Percentiles rank a stretch among this genome's conserved stretches.
These are phyloP conservation scores for Tubulanus polymorphus DNA, from an alignment of 2,888 invertebrate genomes.

Conservation along the genomic window DNA sequence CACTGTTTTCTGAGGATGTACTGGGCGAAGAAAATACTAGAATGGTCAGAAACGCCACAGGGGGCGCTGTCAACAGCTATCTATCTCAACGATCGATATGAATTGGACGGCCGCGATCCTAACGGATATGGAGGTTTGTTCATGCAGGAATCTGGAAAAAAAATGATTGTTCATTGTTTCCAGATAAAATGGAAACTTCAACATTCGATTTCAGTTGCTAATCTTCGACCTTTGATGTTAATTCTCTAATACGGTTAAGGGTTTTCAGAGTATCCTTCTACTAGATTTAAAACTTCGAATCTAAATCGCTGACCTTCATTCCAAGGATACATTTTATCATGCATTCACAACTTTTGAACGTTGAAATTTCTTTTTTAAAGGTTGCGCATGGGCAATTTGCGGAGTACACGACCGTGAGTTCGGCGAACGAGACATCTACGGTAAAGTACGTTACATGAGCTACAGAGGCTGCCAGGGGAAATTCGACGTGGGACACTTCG, in stretches of 20 bases:
- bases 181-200: no score
- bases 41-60: constrained; percentile 63
- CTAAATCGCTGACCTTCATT: no score
- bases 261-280: no score
- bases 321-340: no score
- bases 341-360: no score
- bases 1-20: not conserved
- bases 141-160: no score
- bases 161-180: no score
- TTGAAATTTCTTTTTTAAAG: no score
- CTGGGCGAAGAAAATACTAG: not conserved
- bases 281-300: no score
- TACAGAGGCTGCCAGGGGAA: constrained; percentile 83
- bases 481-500: constrained; percentile 68
- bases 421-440: constrained; percentile 79
- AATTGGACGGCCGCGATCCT: constrained; percentile 82
- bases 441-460: constrained; percentile 90
- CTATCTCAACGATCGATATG: constrained; percentile 81
- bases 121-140: constrained; percentile 81
- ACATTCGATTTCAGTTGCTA: no score
- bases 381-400: constrained; percentile 93
- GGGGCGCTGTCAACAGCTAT: constrained; percentile 73
- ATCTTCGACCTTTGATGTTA: no score
- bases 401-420: constrained; percentile 90
- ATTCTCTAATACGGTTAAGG: no score